These are phyloP conservation scores for Macropodus opercularis DNA, from an alignment of 2,797 vertebrate species.

Conservation along the genomic window DNA sequence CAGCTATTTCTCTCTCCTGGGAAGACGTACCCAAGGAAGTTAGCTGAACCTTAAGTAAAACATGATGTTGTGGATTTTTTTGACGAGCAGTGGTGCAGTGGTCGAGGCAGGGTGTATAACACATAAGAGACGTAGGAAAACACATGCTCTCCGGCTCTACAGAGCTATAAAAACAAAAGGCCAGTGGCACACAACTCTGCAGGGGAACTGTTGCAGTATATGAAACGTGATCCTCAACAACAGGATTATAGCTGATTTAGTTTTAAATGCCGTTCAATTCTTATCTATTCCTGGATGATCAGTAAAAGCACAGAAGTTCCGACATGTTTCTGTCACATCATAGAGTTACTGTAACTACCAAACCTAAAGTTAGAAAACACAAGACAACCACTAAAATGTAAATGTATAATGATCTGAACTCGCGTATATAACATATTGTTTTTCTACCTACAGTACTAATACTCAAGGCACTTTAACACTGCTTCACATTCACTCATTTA, in stretches of 20 bases:
- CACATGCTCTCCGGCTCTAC: constrained; percentile 42
- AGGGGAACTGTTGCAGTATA: constrained; percentile 30
- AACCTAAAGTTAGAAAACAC: too few species aligned
- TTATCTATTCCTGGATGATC: constrained; percentile 62
- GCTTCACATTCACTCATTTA: too few species aligned
- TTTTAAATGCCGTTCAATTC: constrained; percentile 51
- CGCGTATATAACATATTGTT: too few species aligned
- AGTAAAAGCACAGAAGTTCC: constrained; percentile 62
- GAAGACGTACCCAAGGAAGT: constrained; percentile 20
- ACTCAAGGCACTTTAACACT: too few species aligned
- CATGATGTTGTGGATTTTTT: constrained; percentile 60
- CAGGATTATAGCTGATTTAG: constrained; percentile 38
- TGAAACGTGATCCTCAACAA: constrained; percentile 62
- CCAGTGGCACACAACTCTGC: constrained; percentile 47
- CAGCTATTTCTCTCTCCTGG: constrained; percentile 19
- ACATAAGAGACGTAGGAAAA: constrained; percentile 48
- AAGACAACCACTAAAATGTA: too few species aligned
- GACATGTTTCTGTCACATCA: constrained; percentile 49
- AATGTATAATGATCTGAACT: too few species aligned
- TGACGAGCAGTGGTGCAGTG: constrained; percentile 37
- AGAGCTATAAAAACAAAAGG: constrained; percentile 64
- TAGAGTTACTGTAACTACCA: constrained; percentile 47
- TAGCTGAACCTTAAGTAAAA: constrained; percentile 56
- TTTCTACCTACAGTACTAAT: too few species aligned
- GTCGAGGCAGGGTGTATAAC: constrained; percentile 44